Percentiles rank a stretch among this genome's conserved stretches.
phyloP scores from a whole-genome alignment of 2,888 invertebrate genomes.

The Tuberolachnus salignus region DNA sequence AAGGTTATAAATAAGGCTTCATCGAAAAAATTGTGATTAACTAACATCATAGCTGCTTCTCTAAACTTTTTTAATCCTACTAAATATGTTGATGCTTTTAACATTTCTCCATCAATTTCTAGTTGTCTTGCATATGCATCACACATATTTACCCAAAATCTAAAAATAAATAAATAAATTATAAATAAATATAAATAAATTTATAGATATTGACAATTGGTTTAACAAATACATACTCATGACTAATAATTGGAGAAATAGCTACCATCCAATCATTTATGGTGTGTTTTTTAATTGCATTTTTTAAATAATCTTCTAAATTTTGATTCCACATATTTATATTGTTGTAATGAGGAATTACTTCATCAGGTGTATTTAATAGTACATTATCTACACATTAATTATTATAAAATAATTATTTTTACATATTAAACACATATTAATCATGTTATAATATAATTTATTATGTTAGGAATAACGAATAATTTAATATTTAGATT shows the following conservation, averaged over 20 bases:
- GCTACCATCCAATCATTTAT: constrained; percentile 51
- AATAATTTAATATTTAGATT: constrained; percentile 10
- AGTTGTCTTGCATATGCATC: constrained; percentile 68
- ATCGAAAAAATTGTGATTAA: constrained; percentile 61
- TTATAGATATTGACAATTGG: neutral
- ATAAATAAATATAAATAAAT: neutral
- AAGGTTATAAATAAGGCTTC: constrained; percentile 62
- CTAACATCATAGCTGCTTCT: constrained; percentile 64
- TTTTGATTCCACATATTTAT: constrained; percentile 50
- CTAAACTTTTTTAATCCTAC: constrained; percentile 61
- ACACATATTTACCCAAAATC: constrained; percentile 68
- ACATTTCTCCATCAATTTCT: constrained; percentile 64
- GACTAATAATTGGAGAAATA: constrained; percentile 46
- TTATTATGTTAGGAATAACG: too few relatives aligned
- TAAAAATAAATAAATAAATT: constrained; percentile 59
- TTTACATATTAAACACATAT: too few relatives aligned
- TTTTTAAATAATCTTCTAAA: constrained; percentile 43
- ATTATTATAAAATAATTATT: too few relatives aligned
- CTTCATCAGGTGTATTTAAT: constrained; percentile 23
- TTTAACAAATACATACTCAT: constrained; percentile 10
- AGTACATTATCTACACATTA: constrained; percentile 22
- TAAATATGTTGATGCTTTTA: constrained; percentile 62
- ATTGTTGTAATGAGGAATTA: constrained; percentile 35
- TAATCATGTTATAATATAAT: too few relatives aligned
- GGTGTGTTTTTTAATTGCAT: constrained; percentile 44